Percentiles rank a stretch among this genome's conserved stretches.
Evolutionary conservation across 2,888 invertebrate species (phyloP).

Genomic region (Limnephilus auricula): DNA sequence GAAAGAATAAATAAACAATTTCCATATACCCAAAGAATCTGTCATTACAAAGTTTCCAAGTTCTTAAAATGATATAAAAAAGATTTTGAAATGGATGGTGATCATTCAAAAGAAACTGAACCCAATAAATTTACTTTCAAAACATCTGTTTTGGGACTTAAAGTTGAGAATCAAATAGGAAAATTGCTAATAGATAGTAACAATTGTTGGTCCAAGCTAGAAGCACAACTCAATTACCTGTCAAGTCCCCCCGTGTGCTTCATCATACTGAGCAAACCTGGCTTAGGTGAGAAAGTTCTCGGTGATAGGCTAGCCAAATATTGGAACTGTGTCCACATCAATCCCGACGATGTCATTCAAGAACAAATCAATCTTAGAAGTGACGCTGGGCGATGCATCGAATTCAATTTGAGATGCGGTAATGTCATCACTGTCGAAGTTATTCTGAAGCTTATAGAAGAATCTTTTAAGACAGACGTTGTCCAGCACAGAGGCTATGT

Average conservation of each 20-base stretch:
- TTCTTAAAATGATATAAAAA: background rate
- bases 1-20: background rate
- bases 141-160: conserved; percentile 29
- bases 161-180: conserved; percentile 2
- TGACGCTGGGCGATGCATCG: conserved; percentile 78
- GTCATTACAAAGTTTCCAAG: background rate
- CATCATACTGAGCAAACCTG: conserved; percentile 80
- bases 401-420: conserved; percentile 78
- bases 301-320: conserved; percentile 78
- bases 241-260: conserved; percentile 77
- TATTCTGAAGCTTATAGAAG: conserved; percentile 76
- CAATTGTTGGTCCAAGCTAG: conserved; percentile 75
- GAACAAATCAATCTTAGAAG: conserved; percentile 79
- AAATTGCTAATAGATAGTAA: conserved; percentile 12
- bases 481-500: conserved; percentile 81
- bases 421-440: conserved; percentile 75
- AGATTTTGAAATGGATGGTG: conserved; percentile 39
- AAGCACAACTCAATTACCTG: conserved; percentile 76
- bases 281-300: conserved; percentile 75
- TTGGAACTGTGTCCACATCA: conserved; percentile 79
- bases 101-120: background rate
- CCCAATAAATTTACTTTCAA: background rate
- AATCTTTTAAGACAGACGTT: conserved; percentile 75
- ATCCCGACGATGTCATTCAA: conserved; percentile 76
- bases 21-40: background rate